Evolutionary conservation across 2,113 vertebrate genomes (phyloP).

Genomic region (Danionella cerebrum): DNA sequence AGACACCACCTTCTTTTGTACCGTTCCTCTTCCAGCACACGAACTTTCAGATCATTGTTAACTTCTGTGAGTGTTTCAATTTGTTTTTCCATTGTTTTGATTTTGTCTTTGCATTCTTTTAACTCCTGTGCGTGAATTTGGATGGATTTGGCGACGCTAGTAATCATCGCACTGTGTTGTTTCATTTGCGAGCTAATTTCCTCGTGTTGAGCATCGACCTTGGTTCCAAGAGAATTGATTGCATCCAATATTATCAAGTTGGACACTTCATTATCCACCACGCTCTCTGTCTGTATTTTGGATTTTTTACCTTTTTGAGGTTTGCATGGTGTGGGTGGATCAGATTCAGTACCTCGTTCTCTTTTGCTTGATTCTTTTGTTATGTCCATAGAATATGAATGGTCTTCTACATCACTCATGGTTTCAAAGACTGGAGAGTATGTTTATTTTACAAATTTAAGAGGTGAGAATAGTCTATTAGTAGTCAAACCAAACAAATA

Average conservation of each 20-base stretch:
- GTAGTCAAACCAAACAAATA: not conserved
- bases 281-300: not conserved
- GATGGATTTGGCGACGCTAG: not conserved
- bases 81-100: not conserved
- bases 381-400: not conserved
- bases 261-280: not conserved
- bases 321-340: not conserved
- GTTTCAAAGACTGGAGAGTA: not conserved
- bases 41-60: not conserved
- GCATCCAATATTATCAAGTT: not conserved
- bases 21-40: conserved; percentile 1
- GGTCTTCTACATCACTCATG: not conserved
- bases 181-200: not conserved
- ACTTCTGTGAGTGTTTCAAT: not conserved
- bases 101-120: conserved; percentile 1
- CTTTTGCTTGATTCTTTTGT: not conserved
- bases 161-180: conserved; percentile 14
- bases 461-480: not conserved
- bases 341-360: not conserved
- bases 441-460: not conserved
- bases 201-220: not conserved
- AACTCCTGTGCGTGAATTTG: not conserved
- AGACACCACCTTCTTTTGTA: conserved; percentile 21
- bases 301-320: not conserved
- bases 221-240: not conserved